Conservation (phyloP, 2,113 vertebrate genomes). For the Myiozetetes cayanensis region DNA sequence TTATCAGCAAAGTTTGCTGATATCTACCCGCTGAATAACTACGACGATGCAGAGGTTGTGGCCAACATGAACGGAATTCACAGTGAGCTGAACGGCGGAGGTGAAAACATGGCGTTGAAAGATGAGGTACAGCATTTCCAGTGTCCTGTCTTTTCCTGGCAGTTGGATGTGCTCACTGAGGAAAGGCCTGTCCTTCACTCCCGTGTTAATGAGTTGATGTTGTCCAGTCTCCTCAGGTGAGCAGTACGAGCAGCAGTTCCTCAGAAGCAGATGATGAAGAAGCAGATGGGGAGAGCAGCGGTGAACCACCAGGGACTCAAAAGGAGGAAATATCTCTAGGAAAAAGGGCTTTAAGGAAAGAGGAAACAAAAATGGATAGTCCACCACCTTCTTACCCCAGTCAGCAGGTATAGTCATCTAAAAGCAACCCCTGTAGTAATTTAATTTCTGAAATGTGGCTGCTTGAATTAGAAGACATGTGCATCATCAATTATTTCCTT, state of each 20-base stretch:
- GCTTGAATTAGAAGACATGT: neutral
- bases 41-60: constrained; percentile 80
- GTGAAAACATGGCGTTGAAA: constrained; percentile 82
- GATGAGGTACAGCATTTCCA: constrained; percentile 77
- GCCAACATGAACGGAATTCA: constrained; percentile 89
- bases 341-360: constrained; percentile 68
- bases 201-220: neutral
- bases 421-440: neutral
- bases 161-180: neutral
- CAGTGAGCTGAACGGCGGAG: constrained; percentile 83
- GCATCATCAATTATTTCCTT: neutral
- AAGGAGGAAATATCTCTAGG: constrained; percentile 75
- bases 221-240: constrained; percentile 84
- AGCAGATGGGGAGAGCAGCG: constrained; percentile 79
- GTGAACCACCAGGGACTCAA: constrained; percentile 76
- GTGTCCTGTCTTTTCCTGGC: neutral
- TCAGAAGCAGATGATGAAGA: constrained; percentile 95
- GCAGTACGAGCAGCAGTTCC: constrained; percentile 92
- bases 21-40: constrained; percentile 88
- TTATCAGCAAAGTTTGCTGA: constrained; percentile 89
- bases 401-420: constrained; percentile 75
- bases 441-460: neutral
- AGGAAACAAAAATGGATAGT: constrained; percentile 76
- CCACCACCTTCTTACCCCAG: constrained; percentile 81
- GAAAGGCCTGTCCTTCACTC: neutral